A percentile compares a stretch with the other conserved stretches of the same genome.
These are phyloP conservation scores for Druon quercuslanigerum DNA, from an alignment of 1,140 invertebrate species.

Conservation along the genomic window DNA sequence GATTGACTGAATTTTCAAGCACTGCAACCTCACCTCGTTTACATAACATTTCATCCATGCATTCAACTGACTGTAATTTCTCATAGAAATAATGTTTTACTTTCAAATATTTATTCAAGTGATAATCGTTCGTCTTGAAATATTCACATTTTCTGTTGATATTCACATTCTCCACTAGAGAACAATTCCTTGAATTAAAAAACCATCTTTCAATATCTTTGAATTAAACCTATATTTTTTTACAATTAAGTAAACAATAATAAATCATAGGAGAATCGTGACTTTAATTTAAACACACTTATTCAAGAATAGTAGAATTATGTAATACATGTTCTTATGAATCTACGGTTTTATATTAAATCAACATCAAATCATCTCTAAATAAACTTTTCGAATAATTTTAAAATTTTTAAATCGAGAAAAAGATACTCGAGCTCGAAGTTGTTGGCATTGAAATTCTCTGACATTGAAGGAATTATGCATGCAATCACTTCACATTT, in stretches of 20 bases:
- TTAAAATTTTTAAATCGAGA: not conserved
- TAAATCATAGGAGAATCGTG: no score
- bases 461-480: slow-evolving; percentile 4
- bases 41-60: slow-evolving; percentile 26
- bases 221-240: not conserved
- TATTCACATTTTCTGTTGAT: slow-evolving; percentile 10
- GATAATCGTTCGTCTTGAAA: slow-evolving; percentile 2
- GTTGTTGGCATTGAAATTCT: slow-evolving; percentile 3
- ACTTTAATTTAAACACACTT: no score
- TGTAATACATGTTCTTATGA: no score
- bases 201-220: not conserved
- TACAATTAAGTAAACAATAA: no score
- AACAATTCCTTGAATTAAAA: not conserved
- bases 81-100: slow-evolving; percentile 19
- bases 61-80: slow-evolving; percentile 24
- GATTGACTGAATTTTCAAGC: slow-evolving; percentile 28
- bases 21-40: slow-evolving; percentile 16
- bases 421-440: not conserved
- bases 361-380: no score
- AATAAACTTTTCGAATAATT: not conserved
- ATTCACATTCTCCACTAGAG: not conserved
- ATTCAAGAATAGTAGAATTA: no score
- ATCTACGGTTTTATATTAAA: no score
- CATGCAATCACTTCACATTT: slow-evolving; percentile 26
- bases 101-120: slow-evolving; percentile 26